Base-by-base conservation (phyloP, 2,113 vertebrate species). In the Bagarius yarrelli region DNA sequence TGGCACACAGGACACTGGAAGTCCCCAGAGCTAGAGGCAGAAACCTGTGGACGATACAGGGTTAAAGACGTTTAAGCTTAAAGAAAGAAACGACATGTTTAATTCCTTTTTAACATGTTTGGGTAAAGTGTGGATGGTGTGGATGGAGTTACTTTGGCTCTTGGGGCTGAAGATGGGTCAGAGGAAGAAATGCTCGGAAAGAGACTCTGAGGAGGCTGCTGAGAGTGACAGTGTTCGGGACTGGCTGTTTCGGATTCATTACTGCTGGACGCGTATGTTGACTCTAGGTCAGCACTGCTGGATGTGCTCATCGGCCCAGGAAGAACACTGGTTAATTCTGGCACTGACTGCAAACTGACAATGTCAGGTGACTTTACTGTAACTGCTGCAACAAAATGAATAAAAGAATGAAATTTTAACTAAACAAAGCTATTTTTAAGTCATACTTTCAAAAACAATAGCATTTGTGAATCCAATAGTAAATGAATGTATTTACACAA, bases 1-100 rank as follows among this genome's bases (percentile, higher is more conserved):
- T 93, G 92, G 86, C 96, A 97, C 53, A 94, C 85, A 0, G 91
- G 89, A 80, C 95, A 97, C 71, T 88, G 78, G 84, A 93, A 94
- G 72, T 91, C 91, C 0, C 89, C 87, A 1, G 89, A 86, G 53
- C 88, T 80, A 56, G 88, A 44, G 1, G 90, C 73, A 1, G 83
- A 88, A 13, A 84, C 86, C 59, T 88, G 89, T 5, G 8, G 82
- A 76, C 86, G 88, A 85, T 16, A 59, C 25, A 12, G 3, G 40
- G 34, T 50, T 32, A n/a, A 19, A 80, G n/a, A 83, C 23, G 25
- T 34, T 73, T 53, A 69, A 15, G 4, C 8, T 69, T 40, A 25
- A 50, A 6, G n/a, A 21, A 50, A 69, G 36, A 50, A 6, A 67
- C 12, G 4, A 13, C 64, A 40, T 18, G 12, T 67, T 40, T 23